These are phyloP conservation scores for Chromoteleia sp. DNA, from an alignment of 2,888 invertebrate genomes.

Conservation along the genomic window DNA sequence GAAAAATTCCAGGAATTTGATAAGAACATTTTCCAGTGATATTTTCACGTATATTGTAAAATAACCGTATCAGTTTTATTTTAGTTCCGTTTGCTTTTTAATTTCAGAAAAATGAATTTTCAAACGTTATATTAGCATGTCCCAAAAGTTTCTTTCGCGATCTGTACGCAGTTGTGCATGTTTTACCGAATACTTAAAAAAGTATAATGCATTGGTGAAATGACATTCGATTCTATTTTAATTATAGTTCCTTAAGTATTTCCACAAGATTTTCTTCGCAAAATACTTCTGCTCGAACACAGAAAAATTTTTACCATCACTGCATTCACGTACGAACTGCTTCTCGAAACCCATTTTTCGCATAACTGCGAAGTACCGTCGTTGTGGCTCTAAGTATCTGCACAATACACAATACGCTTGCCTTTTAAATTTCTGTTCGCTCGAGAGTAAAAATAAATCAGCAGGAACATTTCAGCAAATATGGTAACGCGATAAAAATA, in stretches of 20 bases:
- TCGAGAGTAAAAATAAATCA: conserved; percentile 56
- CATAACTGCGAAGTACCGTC: conserved; percentile 44
- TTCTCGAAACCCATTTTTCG: conserved; percentile 51
- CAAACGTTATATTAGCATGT: too few species aligned
- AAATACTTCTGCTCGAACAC: conserved; percentile 24
- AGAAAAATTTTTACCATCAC: conserved; percentile 26
- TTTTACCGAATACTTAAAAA: too few species aligned
- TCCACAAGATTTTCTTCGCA: conserved; percentile 1
- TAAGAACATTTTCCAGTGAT: too few species aligned
- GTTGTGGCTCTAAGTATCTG: conserved; percentile 40
- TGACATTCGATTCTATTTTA: conserved; percentile 9
- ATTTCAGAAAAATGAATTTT: too few species aligned
- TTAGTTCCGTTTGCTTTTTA: too few species aligned
- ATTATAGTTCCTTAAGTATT: conserved; percentile 21
- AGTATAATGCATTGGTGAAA: too few species aligned
- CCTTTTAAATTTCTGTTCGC: conserved; percentile 57
- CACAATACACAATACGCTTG: conserved; percentile 53
- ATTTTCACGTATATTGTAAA: too few species aligned
- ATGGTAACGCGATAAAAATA: conserved; percentile 32
- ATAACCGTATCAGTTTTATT: too few species aligned
- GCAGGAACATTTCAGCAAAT: conserved; percentile 21
- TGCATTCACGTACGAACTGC: conserved; percentile 42
- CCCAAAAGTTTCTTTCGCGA: too few species aligned
- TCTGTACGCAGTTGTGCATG: too few species aligned
- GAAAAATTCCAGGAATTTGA: too few species aligned